phyloP scores from a whole-genome alignment of 2,888 invertebrate species.

The Maniola hyperantus region DNA sequence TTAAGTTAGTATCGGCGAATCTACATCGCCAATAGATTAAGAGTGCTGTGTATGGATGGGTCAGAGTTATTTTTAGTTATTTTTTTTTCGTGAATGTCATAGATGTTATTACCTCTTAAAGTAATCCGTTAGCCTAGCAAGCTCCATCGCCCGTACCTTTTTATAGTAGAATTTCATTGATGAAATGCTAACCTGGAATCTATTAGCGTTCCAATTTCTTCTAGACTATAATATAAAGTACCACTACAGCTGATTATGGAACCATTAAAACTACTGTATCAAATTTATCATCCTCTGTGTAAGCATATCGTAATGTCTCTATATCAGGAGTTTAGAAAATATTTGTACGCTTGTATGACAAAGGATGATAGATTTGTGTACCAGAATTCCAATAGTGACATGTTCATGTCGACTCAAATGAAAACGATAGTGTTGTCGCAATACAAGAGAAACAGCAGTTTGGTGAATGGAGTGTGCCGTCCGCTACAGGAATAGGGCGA shows the following conservation, averaged over 20 bases:
- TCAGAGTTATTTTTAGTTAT: slow-evolving; percentile 70
- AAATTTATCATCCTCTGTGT: slow-evolving; percentile 66
- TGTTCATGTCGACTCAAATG: slow-evolving; percentile 35
- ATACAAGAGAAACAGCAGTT: slow-evolving; percentile 65
- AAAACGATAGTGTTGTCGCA: slow-evolving; percentile 59
- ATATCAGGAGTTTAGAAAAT: neutral
- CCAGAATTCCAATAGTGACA: slow-evolving; percentile 29
- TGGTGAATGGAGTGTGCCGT: slow-evolving; percentile 65
- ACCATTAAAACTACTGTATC: slow-evolving; percentile 62
- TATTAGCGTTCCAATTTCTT: slow-evolving; percentile 79
- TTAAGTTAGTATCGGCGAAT: slow-evolving; percentile 58
- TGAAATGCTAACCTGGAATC: slow-evolving; percentile 63
- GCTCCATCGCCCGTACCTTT: slow-evolving; percentile 73
- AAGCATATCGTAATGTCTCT: neutral
- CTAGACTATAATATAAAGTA: slow-evolving; percentile 68
- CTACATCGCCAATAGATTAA: slow-evolving; percentile 55
- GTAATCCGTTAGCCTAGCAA: slow-evolving; percentile 72
- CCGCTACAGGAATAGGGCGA: slow-evolving; percentile 76
- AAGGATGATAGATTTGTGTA: slow-evolving; percentile 43
- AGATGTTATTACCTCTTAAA: slow-evolving; percentile 61
- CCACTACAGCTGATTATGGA: slow-evolving; percentile 52
- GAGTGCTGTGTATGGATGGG: slow-evolving; percentile 80
- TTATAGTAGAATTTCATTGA: slow-evolving; percentile 69
- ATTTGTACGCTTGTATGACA: slow-evolving; percentile 7
- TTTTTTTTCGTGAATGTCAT: slow-evolving; percentile 70